Evolutionary conservation across 2,113 vertebrate species (phyloP), one percentile per base, ranked within the genome.

Genomic region (Engraulis encrasicolus): DNA sequence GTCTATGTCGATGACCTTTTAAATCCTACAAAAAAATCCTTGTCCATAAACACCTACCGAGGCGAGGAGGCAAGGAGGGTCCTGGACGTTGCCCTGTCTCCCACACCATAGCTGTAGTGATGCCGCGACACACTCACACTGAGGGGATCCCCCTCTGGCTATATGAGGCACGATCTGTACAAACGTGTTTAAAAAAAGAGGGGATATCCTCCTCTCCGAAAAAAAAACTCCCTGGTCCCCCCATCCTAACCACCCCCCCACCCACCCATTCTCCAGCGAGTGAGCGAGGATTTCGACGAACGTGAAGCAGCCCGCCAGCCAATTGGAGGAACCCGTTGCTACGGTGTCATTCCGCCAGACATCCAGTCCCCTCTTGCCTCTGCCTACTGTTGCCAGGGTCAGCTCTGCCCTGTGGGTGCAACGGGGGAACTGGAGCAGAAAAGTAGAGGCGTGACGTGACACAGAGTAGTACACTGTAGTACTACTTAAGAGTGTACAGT

Each of bases 341-440:
- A 66, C 58, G 27, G 58, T 66, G 58, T 66, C 58, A 66, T 66
- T 66, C 58, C 27, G 58, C 58, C 58, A 66, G 58, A 23, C 58
- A 66, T 66, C 58, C 58, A 66, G 58, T 66, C 58, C 58, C n/a
- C 58, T 66, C 9, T 66, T 66, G n/a, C 27, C 23, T 66, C 58
- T 66, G 58, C 58, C 58, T 66, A n/a, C 14, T 66, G 58, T 66
- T 66, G 58, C 58, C 58, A 66, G 58, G 58, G 58, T 66, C 27
- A 23, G 23, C 27, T 31, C 15, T 66, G 58, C 58, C 58, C 58
- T 12, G 11, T 23, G 58, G 58, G 58, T 66, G 27, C 58, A 66
- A 23, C 31, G 58, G 58, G 7, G 58, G 58, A 66, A 66, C 58
- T 66, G 58, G 58, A 66, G 58, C 58, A 66, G 58, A 66, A 66